Base-by-base conservation (phyloP, 2,888 invertebrate species). In the Heliconius cydno region DNA sequence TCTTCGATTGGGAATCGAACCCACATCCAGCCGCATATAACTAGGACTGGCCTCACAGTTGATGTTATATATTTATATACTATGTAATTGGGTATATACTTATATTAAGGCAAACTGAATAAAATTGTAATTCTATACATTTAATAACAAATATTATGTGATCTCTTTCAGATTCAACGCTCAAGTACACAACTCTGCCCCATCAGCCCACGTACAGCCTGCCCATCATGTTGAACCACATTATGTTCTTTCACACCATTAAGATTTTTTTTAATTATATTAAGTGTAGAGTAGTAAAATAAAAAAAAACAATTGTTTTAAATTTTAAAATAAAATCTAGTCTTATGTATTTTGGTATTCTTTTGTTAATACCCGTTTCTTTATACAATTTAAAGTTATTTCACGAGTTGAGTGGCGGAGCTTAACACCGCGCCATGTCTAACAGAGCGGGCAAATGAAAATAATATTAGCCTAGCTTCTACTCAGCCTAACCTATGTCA, bases 161-260 rank as follows among this genome's bases (percentile, higher is more conserved):
- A 57, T 66, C 0, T 67, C 30, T 83, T 84, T 4, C 68, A 96
- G 96, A 79, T 96, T 96, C 90, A 96, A 96, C 86, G 96, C 96
- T 6, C 96, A 96, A 81, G 95, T 95, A 0, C 92, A 92, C 79
- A 96, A 96, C 84, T 96, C 96, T 2, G 94, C 90, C 1, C 88
- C 87, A 46, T 89, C 90, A 38, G 79, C 82, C 41, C 85, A 85
- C 19, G 87, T 87, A 65, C 89, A 90, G 60, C 83, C 85, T 19
- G 85, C 84, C 12, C 86, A 89, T 13, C 78, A 80, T 71, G n/a
- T 72, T 63, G 79, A 73, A 68, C 78, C 63, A 73, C 81, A 79
- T 77, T 63, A 68, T 65, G 25, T 7, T 19, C 38, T 73, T 6
- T 70, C 77, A 34, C 74, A 75, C 71, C 75, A 80, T 63, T 80